Percentiles rank a stretch among this genome's conserved stretches.
phyloP scores from a whole-genome alignment of 2,888 invertebrate genomes.

The Dromius quadrimaculatus region DNA sequence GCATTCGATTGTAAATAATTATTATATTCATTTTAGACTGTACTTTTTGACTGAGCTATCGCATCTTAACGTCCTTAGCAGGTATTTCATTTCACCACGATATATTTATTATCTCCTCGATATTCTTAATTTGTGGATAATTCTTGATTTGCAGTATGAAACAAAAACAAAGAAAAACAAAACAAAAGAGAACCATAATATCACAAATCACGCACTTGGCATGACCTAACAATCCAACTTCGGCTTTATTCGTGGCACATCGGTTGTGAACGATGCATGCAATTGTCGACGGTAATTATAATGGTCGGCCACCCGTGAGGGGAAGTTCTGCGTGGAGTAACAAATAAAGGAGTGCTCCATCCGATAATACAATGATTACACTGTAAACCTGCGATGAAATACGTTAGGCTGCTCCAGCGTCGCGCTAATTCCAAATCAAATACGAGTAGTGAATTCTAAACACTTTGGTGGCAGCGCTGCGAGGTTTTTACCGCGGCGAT shows the following conservation, averaged over 20 bases:
- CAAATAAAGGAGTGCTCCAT: conserved; percentile 36
- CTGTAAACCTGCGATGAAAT: conserved; percentile 40
- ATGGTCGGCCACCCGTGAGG: conserved; percentile 50
- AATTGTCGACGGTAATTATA: too few relatives aligned
- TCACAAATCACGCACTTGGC: conserved; percentile 19
- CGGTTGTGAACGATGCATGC: conserved; percentile 25
- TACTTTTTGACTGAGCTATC: too few relatives aligned
- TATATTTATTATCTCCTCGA: conserved; percentile 16
- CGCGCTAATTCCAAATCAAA: conserved; percentile 48
- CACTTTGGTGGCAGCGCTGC: background rate
- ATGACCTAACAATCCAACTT: background rate
- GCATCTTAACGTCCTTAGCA: too few relatives aligned
- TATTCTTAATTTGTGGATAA: background rate
- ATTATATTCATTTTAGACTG: too few relatives aligned
- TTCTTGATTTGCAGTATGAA: background rate
- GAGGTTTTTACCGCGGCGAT: conserved; percentile 27
- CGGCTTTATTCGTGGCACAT: background rate
- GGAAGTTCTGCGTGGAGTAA: conserved; percentile 19
- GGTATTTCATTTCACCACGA: background rate
- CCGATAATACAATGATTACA: conserved; percentile 46
- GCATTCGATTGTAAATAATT: too few relatives aligned
- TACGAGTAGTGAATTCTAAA: conserved; percentile 34
- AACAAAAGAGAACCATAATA: conserved; percentile 16
- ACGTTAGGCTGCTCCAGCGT: conserved; percentile 18
- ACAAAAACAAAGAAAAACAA: conserved; percentile 18